A percentile compares a stretch with the other conserved stretches of the same genome.
These are phyloP conservation scores for Fregetta grallaria DNA, from an alignment of 2,113 vertebrate species.

Conservation along the genomic window DNA sequence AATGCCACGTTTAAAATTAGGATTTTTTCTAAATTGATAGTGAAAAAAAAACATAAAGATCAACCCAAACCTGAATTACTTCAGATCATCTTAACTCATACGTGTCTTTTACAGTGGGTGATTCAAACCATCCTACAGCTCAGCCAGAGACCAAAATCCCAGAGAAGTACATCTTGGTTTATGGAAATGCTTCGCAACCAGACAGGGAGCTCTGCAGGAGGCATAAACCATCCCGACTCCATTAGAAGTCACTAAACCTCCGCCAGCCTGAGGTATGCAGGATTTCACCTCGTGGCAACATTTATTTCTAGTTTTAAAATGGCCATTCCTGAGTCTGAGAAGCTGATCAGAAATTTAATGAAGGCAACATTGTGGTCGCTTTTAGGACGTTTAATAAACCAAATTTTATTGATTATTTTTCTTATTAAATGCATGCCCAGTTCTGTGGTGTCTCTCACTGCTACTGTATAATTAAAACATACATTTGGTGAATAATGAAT, in stretches of 20 bases:
- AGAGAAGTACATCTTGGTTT: accelerated
- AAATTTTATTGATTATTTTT: background rate
- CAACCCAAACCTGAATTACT: background rate
- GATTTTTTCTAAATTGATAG: background rate
- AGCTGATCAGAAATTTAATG: background rate
- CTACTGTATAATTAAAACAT: background rate
- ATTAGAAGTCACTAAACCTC: background rate
- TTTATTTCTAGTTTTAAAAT: background rate
- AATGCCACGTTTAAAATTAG: accelerated
- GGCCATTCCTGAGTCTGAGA: background rate
- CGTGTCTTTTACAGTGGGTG: accelerated
- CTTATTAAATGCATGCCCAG: background rate
- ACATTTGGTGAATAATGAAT: background rate
- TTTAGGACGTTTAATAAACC: background rate
- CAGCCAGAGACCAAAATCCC: background rate
- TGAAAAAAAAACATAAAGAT: background rate
- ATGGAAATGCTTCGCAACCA: background rate
- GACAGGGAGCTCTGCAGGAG: background rate
- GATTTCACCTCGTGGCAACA: background rate
- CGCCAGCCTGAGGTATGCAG: background rate
- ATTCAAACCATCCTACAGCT: background rate
- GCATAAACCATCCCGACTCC: accelerated
- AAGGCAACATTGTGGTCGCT: background rate
- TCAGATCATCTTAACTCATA: too few relatives aligned
- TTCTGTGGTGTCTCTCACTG: background rate